These are phyloP conservation scores for Drosophila bipectinata DNA, from an alignment of 1,140 invertebrate species.

Conservation along the genomic window DNA sequence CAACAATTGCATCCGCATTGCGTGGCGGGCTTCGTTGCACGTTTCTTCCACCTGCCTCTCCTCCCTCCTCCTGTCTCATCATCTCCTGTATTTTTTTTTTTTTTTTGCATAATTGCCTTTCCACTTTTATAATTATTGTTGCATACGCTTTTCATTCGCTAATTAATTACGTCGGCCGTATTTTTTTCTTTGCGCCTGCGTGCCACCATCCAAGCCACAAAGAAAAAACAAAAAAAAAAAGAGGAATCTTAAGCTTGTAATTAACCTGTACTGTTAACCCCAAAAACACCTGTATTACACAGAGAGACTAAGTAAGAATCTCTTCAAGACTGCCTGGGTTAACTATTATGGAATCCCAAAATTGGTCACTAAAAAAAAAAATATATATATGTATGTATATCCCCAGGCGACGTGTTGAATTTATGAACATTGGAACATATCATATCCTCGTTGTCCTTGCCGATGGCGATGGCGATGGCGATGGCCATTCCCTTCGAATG, in stretches of 20 bases:
- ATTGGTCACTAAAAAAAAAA: neutral
- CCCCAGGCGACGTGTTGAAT: slow-evolving; percentile 57
- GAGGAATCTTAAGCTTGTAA: neutral
- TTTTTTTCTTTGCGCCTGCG: slow-evolving; percentile 59
- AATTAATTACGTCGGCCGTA: slow-evolving; percentile 67
- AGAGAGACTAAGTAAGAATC: neutral
- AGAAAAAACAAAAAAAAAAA: too few species aligned
- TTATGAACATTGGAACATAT: slow-evolving; percentile 73
- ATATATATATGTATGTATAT: neutral
- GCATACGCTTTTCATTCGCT: slow-evolving; percentile 79
- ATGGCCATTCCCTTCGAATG: slow-evolving; percentile 4
- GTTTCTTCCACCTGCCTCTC: slow-evolving; percentile 13
- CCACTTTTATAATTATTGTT: slow-evolving; percentile 77
- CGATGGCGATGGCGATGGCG: neutral
- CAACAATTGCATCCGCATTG: slow-evolving; percentile 77
- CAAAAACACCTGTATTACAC: neutral
- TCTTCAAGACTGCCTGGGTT: neutral
- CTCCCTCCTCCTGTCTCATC: slow-evolving; percentile 12
- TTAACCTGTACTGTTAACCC: slow-evolving; percentile 7
- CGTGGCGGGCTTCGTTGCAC: slow-evolving; percentile 64
- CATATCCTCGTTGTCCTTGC: slow-evolving; percentile 34
- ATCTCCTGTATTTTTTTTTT: slow-evolving; percentile 16
- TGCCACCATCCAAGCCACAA: slow-evolving; percentile 8
- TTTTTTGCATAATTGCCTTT: slow-evolving; percentile 77
- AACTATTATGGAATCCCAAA: slow-evolving; percentile 15